Evolutionary conservation across 2,797 vertebrate genomes (phyloP), one percentile per base, ranked within the genome.

Genomic region (Todus mexicanus): DNA sequence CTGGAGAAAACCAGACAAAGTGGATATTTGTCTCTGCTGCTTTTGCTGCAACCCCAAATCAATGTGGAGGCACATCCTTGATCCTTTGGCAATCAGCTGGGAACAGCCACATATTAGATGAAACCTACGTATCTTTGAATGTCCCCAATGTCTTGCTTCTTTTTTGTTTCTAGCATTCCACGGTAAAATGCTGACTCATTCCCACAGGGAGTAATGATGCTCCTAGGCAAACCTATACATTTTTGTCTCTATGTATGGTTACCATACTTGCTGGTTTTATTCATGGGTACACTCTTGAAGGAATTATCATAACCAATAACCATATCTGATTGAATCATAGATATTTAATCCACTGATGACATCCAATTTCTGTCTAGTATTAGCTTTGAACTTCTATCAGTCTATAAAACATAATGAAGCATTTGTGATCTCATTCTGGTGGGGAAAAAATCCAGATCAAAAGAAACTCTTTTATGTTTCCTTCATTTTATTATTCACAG

Each of bases 371-470:
- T 89, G 20, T 20, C 31, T 92, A 69, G 68, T 72, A 65, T 50
- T 61, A 78, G 51, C 89, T 95, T 93, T 96, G 95, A 96, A 94
- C 51, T 92, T 92, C 78, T 12, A 27, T 80, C 70, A 69, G 35
- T 89, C 59, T 64, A 66, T 91, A 82, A 95, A 94, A 76, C 42
- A 82, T 72, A 90, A 93, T 57, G 53, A 91, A 96, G 37, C 19
- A 69, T n/a, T 95, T 69, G 29, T 89, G 92, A 92, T 96, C 64
- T 93, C 84, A 86, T 93, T 74, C 56, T 84, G 57, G 7, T 78
- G 57, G 37, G 22, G 21, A 48, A 68, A 71, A 92, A 56, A 21
- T 56, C 45, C 69, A 90, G 79, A 91, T 90, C 80, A 91, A 95
- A 97, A 90, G 69, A 57, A 96, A 73, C 8, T 59, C 71, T 92